A percentile compares a stretch with the other conserved stretches of the same genome.
Evolutionary conservation across 1,140 invertebrate genomes (phyloP).

Genomic region (Cecropterus lyciades): DNA sequence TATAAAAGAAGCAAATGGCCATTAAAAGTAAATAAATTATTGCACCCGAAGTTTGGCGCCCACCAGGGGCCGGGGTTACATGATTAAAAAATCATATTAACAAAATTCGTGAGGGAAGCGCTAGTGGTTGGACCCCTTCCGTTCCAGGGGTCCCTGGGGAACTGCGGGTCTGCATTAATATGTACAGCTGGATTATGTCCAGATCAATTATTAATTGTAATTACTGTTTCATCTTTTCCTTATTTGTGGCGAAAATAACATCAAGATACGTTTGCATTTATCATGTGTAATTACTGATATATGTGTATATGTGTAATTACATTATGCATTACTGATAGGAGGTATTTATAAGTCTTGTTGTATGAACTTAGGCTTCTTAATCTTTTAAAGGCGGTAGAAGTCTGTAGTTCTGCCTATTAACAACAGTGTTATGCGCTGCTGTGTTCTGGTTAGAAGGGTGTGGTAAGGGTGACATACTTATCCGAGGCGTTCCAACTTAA

Average conservation of each 20-base stretch:
- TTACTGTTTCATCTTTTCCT: slow-evolving; percentile 16
- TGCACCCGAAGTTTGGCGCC: slow-evolving; percentile 7
- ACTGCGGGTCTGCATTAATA: slow-evolving; percentile 20
- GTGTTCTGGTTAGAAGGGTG: no score
- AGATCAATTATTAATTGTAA: slow-evolving; percentile 29
- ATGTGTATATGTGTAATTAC: no score
- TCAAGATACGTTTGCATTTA: not conserved
- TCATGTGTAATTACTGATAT: no score
- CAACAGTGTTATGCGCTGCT: no score
- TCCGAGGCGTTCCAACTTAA: no score
- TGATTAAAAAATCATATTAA: slow-evolving; percentile 33
- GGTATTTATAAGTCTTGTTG: no score
- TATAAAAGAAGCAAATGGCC: not conserved
- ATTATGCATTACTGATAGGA: no score
- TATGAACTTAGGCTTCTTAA: no score
- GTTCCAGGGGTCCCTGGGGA: slow-evolving; percentile 6
- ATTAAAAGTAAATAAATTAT: not conserved
- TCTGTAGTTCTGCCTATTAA: no score
- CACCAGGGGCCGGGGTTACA: slow-evolving; percentile 8
- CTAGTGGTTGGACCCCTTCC: slow-evolving; percentile 24
- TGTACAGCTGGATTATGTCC: slow-evolving; percentile 32
- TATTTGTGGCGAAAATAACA: slow-evolving; percentile 13
- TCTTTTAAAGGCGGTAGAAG: no score
- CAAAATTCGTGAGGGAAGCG: slow-evolving; percentile 23
- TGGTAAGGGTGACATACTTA: no score